Percentiles rank a stretch among this genome's conserved stretches.
These are phyloP conservation scores for Cantharis lateralis DNA, from an alignment of 2,888 invertebrate species.

Conservation along the genomic window DNA sequence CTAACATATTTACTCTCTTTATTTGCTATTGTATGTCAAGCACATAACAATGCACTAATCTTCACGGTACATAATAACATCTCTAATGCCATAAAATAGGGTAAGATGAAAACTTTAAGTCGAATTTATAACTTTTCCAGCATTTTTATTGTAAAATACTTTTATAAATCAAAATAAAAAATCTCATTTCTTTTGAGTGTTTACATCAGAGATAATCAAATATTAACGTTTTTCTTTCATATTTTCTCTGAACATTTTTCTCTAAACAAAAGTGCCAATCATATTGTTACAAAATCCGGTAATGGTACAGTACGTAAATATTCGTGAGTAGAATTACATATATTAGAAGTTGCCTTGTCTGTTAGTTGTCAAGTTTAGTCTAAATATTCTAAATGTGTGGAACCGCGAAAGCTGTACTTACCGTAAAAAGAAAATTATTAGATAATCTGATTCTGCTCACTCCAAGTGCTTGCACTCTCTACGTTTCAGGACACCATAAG, in stretches of 20 bases:
- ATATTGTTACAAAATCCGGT: background rate
- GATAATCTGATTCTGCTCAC: too few relatives aligned
- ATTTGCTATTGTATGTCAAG: background rate
- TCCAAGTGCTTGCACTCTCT: too few relatives aligned
- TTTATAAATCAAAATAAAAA: background rate
- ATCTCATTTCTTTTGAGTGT: background rate
- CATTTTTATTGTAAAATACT: background rate
- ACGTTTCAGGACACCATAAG: too few relatives aligned
- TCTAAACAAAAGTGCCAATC: background rate
- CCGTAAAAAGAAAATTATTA: background rate
- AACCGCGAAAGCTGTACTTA: background rate
- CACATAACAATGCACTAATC: background rate
- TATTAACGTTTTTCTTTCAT: background rate
- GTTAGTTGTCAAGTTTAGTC: background rate
- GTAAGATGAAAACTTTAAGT: background rate
- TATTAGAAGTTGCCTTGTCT: background rate
- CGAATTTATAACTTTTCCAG: background rate
- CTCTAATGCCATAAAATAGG: background rate
- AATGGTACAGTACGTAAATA: background rate
- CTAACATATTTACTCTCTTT: background rate
- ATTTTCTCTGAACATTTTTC: background rate
- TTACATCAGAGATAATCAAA: background rate
- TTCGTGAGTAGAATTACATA: background rate
- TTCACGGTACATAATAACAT: background rate
- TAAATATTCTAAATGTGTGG: background rate